Base-by-base conservation (phyloP, 1,140 invertebrate species). In the Cataglyphis hispanica region DNA sequence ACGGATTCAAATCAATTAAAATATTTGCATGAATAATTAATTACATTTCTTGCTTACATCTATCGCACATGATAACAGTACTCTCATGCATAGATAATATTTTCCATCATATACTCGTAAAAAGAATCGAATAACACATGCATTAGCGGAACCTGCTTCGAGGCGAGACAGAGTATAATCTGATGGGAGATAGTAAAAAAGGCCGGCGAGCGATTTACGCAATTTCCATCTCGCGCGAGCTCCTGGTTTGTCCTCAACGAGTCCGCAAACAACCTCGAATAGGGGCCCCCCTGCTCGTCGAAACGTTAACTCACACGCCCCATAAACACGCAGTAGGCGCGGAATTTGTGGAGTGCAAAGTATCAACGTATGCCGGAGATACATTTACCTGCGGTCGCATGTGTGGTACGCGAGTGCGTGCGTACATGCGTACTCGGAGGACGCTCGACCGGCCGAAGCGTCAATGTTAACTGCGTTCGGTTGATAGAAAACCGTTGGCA, bases 401-500 rank as follows among this genome's bases (percentile, higher is more conserved):
- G 37, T 37, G 53, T 34, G 58, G 19, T 58, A n/a, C 69, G 31
- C 56, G 50, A 74, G 10, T 34, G 27, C 69, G 31, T 74, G 31
- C 37, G 40, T 25, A 16, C 69, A 27, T 72, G 27, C 77, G 77
- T 53, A 66, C 63, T 72, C 85, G 84, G 77, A 85, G 60, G 27
- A 37, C 50, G 88, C 84, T 63, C 66, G 61, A 6, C 27, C 25
- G 43, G 53, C 22, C 58, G 53, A 86, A 83, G 78, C 87, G 87
- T 93, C 92, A 89, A 90, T 92, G 90, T 91, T 92, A 93, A 93
- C 92, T 92, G 89, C 88, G 77, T 91, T 90, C 84, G 86, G 86
- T 74, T 89, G 92, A 93, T 93, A 92, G 91, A 87, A 87, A 90
- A 91, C 87, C 89, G 89, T 93, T 85, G 91, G 89, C 88, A 92